A percentile compares a stretch with the other conserved stretches of the same genome.
Evolutionary conservation across 2,797 vertebrate species (phyloP).

Genomic region (Artibeus jamaicensis): DNA sequence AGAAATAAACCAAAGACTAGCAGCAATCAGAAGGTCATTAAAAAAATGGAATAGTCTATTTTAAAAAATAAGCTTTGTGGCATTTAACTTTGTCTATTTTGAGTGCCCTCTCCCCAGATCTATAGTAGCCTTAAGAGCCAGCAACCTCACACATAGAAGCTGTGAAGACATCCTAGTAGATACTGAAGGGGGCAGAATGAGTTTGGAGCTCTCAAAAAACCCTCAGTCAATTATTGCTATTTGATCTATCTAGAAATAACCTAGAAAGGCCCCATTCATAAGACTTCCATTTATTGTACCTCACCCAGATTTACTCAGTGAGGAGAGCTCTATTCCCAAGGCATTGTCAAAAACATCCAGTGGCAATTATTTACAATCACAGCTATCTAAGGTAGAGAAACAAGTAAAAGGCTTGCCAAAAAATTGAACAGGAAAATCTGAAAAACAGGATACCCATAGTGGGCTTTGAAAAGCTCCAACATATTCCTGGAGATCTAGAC

Average conservation of each 20-base stretch:
- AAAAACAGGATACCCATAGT: neutral
- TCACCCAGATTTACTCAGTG: neutral
- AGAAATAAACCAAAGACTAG: neutral
- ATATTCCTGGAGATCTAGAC: neutral
- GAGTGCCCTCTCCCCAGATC: neutral
- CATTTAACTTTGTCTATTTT: neutral
- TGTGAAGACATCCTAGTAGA: neutral
- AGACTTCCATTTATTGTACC: neutral
- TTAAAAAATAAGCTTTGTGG: neutral
- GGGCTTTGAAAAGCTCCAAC: neutral
- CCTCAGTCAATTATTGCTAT: neutral
- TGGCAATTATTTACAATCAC: neutral
- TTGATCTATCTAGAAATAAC: neutral
- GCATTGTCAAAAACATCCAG: constrained; percentile 7
- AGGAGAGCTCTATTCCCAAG: neutral
- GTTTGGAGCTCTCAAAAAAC: neutral
- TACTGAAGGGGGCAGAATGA: neutral
- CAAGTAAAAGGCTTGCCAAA: neutral
- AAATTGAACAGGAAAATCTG: constrained; percentile 19
- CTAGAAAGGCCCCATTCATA: neutral
- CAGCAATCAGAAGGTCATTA: neutral
- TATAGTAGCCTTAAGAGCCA: neutral
- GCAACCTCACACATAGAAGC: neutral
- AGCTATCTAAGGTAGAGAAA: neutral
- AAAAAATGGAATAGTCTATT: neutral